Evolutionary conservation across 1,140 invertebrate species (phyloP).

Genomic region (Rhyacophila brunnea): DNA sequence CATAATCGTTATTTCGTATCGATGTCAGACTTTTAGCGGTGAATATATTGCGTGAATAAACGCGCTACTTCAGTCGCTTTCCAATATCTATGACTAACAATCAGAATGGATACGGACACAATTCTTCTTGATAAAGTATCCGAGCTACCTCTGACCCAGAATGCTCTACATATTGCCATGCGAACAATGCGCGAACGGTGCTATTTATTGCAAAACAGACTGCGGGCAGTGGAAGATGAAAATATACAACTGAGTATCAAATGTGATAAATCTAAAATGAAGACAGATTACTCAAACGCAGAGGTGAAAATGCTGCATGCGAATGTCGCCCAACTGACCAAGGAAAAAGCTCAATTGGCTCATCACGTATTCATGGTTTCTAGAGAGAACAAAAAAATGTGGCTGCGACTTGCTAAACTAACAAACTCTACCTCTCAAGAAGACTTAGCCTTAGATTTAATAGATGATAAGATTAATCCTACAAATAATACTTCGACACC

Average conservation of each 20-base stretch:
- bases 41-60: too few relatives aligned
- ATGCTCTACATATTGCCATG: constrained; percentile 71
- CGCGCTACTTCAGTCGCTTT: too few relatives aligned
- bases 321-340: constrained; percentile 65
- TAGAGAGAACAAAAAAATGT: constrained; percentile 74
- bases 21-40: too few relatives aligned
- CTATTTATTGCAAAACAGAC: constrained; percentile 66
- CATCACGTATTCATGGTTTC: constrained; percentile 77
- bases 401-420: constrained; percentile 67
- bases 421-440: constrained; percentile 47
- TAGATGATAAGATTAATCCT: background rate
- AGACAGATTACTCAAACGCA: constrained; percentile 34
- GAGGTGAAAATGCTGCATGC: constrained; percentile 53
- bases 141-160: constrained; percentile 16
- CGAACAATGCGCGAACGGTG: constrained; percentile 79
- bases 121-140: too few relatives aligned
- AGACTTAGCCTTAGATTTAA: constrained; percentile 42
- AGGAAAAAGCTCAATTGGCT: constrained; percentile 71
- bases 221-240: constrained; percentile 69
- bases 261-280: constrained; percentile 41
- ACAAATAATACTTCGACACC: constrained; percentile 44
- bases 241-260: constrained; percentile 65
- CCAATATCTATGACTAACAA: too few relatives aligned
- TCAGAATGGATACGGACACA: too few relatives aligned
- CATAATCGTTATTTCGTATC: too few relatives aligned